A percentile compares a stretch with the other conserved stretches of the same genome.
Evolutionary conservation across 2,888 invertebrate species (phyloP).

Genomic region (Cosmopolites sordidus): DNA sequence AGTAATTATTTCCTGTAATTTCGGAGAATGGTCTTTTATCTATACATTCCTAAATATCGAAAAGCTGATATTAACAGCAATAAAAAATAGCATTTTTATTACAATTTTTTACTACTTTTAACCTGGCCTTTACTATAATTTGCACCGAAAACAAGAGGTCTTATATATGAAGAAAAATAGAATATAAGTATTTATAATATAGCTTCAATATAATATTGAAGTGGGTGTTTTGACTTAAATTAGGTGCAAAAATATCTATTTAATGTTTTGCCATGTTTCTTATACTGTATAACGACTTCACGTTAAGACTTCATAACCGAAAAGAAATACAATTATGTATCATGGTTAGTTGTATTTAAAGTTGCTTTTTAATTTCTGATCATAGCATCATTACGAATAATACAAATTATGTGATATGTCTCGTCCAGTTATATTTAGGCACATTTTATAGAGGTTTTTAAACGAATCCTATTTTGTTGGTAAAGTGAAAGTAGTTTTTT

Average conservation of each 20-base stretch:
- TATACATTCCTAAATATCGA: too few relatives aligned
- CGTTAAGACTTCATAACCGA: slow-evolving; percentile 14
- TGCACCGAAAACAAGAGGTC: slow-evolving; percentile 1
- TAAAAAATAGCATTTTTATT: neutral
- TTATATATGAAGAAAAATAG: neutral
- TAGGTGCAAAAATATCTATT: slow-evolving; percentile 12
- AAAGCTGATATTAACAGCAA: too few relatives aligned
- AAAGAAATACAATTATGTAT: neutral
- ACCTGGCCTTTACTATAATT: neutral
- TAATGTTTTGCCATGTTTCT: slow-evolving; percentile 10
- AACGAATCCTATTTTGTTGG: neutral
- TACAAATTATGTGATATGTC: neutral
- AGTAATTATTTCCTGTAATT: too few relatives aligned
- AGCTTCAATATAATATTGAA: slow-evolving; percentile 17
- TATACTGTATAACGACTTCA: slow-evolving; percentile 12
- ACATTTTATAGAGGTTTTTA: neutral
- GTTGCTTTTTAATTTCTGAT: neutral
- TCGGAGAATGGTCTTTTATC: too few relatives aligned
- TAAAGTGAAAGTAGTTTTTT: neutral
- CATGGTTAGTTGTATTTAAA: too few relatives aligned
- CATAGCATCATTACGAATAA: neutral
- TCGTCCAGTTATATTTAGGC: neutral
- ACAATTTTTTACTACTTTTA: neutral
- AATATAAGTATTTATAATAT: slow-evolving; percentile 3
- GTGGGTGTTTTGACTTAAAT: slow-evolving; percentile 28